phyloP scores from a whole-genome alignment of 2,797 vertebrate species.

The Morus bassanus region DNA sequence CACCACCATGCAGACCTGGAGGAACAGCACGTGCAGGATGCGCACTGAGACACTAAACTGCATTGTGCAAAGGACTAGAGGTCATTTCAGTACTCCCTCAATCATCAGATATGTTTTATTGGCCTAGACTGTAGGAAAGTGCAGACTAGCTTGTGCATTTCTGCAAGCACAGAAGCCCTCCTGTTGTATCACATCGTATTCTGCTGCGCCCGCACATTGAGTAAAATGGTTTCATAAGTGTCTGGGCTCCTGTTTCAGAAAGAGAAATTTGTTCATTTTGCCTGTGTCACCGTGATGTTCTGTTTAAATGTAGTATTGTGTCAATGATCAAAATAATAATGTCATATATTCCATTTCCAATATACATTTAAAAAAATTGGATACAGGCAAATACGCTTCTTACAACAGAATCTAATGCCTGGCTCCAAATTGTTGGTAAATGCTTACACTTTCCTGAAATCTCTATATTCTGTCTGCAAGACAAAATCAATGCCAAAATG shows the following conservation, averaged over 20 bases:
- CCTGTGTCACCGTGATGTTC: neutral
- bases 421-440: neutral
- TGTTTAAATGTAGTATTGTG: neutral
- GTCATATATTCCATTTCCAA: neutral
- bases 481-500: constrained; percentile 19
- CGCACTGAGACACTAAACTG: neutral
- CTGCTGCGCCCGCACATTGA: neutral
- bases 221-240: neutral
- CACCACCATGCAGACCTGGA: neutral
- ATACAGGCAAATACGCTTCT: neutral
- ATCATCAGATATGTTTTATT: neutral
- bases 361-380: neutral
- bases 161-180: neutral
- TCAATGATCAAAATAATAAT: neutral
- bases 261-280: neutral
- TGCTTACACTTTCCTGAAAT: neutral
- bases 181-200: neutral
- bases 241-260: neutral
- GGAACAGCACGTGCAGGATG: rapidly evolving
- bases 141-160: neutral
- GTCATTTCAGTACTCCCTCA: neutral
- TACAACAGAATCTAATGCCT: neutral
- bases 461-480: neutral
- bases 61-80: neutral
- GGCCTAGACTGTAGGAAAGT: neutral